Evolutionary conservation across 2,797 vertebrate genomes (phyloP).

Genomic region (Enteromius radiatus): DNA sequence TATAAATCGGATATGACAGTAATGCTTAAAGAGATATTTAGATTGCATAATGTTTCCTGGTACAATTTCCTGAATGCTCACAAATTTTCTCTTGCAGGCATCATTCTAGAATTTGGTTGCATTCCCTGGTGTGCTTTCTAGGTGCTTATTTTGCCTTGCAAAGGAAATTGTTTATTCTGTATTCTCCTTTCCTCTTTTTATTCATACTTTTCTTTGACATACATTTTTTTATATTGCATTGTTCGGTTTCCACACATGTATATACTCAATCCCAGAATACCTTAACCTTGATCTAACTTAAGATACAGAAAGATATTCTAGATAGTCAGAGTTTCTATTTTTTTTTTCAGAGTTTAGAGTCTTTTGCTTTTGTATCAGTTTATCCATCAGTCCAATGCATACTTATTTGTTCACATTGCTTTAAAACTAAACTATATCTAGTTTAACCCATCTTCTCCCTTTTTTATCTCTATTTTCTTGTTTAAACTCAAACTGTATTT

Average conservation of each 20-base stretch:
- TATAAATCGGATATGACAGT: constrained; percentile 52
- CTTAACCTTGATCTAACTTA: constrained; percentile 25
- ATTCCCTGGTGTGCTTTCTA: constrained; percentile 9
- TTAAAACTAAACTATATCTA: constrained; percentile 8
- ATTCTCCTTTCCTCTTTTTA: constrained; percentile 3
- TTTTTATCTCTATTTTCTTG: constrained; percentile 11
- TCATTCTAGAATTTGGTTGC: not conserved
- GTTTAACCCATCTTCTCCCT: not conserved
- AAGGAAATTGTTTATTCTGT: constrained; percentile 3
- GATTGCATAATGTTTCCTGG: constrained; percentile 31
- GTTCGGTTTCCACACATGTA: not conserved
- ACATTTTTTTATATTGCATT: constrained; percentile 5
- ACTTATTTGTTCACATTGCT: constrained; percentile 17
- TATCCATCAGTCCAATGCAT: constrained; percentile 1
- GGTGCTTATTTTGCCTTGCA: constrained; percentile 21
- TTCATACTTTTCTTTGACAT: constrained; percentile 5
- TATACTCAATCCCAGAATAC: not conserved
- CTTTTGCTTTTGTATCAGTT: not conserved
- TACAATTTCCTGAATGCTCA: constrained; percentile 33
- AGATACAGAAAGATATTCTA: not conserved
- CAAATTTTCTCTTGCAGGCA: constrained; percentile 22
- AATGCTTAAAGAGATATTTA: constrained; percentile 44
- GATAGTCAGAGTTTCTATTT: not conserved
- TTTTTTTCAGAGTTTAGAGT: not conserved
- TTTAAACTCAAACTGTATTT: constrained; percentile 36